Percentiles rank a stretch among this genome's conserved stretches.
phyloP scores from a whole-genome alignment of 2,888 invertebrate genomes.

The Drosophila colorata region DNA sequence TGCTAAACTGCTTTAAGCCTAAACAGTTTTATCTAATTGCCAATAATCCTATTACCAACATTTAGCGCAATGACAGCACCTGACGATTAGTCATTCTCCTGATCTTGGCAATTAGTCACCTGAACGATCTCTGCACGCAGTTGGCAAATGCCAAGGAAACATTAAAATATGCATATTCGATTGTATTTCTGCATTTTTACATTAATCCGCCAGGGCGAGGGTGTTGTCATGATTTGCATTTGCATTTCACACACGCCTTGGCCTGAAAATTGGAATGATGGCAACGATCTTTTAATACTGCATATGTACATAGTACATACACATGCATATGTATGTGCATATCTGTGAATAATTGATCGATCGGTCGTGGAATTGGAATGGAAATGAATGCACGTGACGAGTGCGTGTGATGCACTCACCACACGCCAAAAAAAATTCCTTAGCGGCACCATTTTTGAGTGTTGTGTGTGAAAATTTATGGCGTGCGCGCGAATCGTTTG shows the following conservation, averaged over 20 bases:
- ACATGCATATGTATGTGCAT: slow-evolving; percentile 26
- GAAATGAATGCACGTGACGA: slow-evolving; percentile 66
- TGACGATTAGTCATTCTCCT: slow-evolving; percentile 43
- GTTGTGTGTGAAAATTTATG: slow-evolving; percentile 65
- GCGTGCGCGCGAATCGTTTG: slow-evolving; percentile 57
- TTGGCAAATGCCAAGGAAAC: slow-evolving; percentile 44
- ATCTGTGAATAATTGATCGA: slow-evolving; percentile 58
- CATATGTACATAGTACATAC: slow-evolving; percentile 13
- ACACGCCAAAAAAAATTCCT: slow-evolving; percentile 54
- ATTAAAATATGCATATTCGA: slow-evolving; percentile 42
- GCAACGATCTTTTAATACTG: slow-evolving; percentile 67
- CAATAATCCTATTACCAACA: neutral
- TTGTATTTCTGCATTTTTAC: slow-evolving; percentile 53
- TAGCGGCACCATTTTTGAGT: slow-evolving; percentile 49
- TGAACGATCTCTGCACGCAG: slow-evolving; percentile 43
- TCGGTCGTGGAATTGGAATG: slow-evolving; percentile 61
- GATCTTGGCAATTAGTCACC: slow-evolving; percentile 63
- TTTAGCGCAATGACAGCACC: slow-evolving; percentile 41
- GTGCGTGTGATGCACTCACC: slow-evolving; percentile 58
- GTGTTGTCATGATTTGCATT: slow-evolving; percentile 67
- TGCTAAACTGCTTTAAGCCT: too few relatives aligned
- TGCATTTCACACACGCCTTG: slow-evolving; percentile 77
- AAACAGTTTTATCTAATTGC: too few relatives aligned
- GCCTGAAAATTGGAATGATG: slow-evolving; percentile 70
- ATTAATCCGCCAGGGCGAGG: slow-evolving; percentile 62